phyloP scores from a whole-genome alignment of 2,888 invertebrate species.

The Epistrophe eligans region DNA sequence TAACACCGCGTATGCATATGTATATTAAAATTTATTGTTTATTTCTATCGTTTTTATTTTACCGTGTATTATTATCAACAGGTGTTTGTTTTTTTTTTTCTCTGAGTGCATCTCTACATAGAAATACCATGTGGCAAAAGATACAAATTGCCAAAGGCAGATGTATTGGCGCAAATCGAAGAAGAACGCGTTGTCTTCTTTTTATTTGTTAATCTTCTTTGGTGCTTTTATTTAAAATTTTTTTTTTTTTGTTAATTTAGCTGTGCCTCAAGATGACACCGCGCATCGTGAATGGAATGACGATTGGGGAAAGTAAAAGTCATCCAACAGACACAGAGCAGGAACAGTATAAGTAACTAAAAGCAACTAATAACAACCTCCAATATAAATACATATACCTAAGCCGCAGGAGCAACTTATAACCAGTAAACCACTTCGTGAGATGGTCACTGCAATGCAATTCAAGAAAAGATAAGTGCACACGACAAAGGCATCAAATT shows the following conservation, averaged over 20 bases:
- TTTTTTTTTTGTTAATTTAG: conserved; percentile 29
- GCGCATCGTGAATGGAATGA: conserved; percentile 73
- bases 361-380: conserved; percentile 50
- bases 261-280: conserved; percentile 69
- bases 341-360: conserved; percentile 25
- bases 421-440: conserved; percentile 56
- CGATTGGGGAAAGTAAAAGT: conserved; percentile 77
- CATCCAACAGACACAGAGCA: conserved; percentile 68
- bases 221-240: conserved; percentile 1
- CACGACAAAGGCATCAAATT: conserved; percentile 62
- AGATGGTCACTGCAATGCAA: conserved; percentile 69
- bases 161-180: conserved; percentile 62
- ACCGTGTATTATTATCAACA: not conserved
- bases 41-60: not conserved
- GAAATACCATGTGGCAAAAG: conserved; percentile 18
- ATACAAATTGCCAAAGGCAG: conserved; percentile 56
- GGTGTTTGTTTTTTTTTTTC: not conserved
- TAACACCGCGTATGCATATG: too few species aligned
- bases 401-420: conserved; percentile 59
- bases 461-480: conserved; percentile 63
- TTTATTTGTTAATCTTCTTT: conserved; percentile 45
- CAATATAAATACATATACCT: conserved; percentile 49
- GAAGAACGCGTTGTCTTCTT: conserved; percentile 57
- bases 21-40: not conserved
- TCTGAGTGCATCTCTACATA: conserved; percentile 31